phyloP scores from a whole-genome alignment of 2,113 vertebrate species.

The Strix uralensis region DNA sequence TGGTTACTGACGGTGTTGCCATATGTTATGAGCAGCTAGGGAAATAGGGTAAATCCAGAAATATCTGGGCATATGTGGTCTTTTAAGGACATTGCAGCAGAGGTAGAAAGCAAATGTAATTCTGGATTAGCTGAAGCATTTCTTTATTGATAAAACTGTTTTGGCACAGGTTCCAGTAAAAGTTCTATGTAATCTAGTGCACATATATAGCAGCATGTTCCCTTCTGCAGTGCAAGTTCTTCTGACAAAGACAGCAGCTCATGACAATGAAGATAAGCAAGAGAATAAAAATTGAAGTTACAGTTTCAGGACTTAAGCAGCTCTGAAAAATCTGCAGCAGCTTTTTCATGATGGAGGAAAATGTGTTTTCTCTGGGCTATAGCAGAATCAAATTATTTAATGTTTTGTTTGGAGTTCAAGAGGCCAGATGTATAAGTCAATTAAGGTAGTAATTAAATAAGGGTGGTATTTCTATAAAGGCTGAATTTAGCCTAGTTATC shows the following conservation, averaged over 20 bases:
- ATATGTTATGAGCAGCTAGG: slow-evolving; percentile 26
- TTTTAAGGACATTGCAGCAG: not conserved
- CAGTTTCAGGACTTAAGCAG: not conserved
- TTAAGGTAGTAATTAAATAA: slow-evolving; percentile 26
- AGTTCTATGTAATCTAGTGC: not conserved
- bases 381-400: not conserved
- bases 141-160: not conserved
- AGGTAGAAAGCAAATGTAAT: not conserved
- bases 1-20: slow-evolving; percentile 2
- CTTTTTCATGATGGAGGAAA: not conserved
- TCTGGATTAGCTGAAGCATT: not conserved
- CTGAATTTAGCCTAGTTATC: not conserved
- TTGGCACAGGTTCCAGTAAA: not conserved
- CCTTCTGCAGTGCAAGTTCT: not conserved
- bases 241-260: not conserved
- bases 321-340: not conserved
- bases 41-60: slow-evolving; percentile 25
- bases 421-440: slow-evolving; percentile 20
- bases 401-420: slow-evolving; percentile 4
- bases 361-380: not conserved
- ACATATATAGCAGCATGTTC: not conserved
- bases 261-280: not conserved
- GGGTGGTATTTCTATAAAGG: slow-evolving; percentile 1
- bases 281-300: not conserved
- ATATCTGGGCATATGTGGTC: not conserved